A percentile compares a stretch with the other conserved stretches of the same genome.
phyloP scores from a whole-genome alignment of 2,888 invertebrate species.

The Drosophila acutilabella region DNA sequence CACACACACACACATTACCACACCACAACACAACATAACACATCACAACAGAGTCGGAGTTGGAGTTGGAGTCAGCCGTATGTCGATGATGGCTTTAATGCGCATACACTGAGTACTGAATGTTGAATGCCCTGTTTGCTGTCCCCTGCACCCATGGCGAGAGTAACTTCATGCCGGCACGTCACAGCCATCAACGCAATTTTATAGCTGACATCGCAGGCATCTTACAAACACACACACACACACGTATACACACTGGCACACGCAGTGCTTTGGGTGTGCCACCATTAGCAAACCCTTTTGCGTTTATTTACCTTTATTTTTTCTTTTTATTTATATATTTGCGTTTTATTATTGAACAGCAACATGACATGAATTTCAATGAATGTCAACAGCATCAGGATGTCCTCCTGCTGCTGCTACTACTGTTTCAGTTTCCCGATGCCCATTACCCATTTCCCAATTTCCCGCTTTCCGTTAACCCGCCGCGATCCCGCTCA shows the following conservation, averaged over 20 bases:
- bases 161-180: slow-evolving; percentile 54
- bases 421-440: slow-evolving; percentile 1
- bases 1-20: background rate
- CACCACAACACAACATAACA: slow-evolving; percentile 4
- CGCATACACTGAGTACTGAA: background rate
- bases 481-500: slow-evolving; percentile 23
- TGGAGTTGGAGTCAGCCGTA: slow-evolving; percentile 5
- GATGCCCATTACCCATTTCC: background rate
- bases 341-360: slow-evolving; percentile 80
- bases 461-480: background rate
- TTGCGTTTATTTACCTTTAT: slow-evolving; percentile 81
- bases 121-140: background rate
- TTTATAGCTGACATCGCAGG: slow-evolving; percentile 64
- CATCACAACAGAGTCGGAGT: background rate
- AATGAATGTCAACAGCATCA: slow-evolving; percentile 72
- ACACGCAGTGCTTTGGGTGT: slow-evolving; percentile 25
- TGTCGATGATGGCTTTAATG: slow-evolving; percentile 48
- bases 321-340: slow-evolving; percentile 76
- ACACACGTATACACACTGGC: slow-evolving; percentile 5
- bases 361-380: slow-evolving; percentile 77
- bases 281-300: slow-evolving; percentile 77
- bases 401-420: slow-evolving; percentile 11
- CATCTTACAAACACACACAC: slow-evolving; percentile 27
- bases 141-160: slow-evolving; percentile 1
- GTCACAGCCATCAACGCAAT: slow-evolving; percentile 65